Percentiles rank a stretch among this genome's conserved stretches.
Evolutionary conservation across 2,797 vertebrate species (phyloP).

Genomic region (Nothura maculosa): DNA sequence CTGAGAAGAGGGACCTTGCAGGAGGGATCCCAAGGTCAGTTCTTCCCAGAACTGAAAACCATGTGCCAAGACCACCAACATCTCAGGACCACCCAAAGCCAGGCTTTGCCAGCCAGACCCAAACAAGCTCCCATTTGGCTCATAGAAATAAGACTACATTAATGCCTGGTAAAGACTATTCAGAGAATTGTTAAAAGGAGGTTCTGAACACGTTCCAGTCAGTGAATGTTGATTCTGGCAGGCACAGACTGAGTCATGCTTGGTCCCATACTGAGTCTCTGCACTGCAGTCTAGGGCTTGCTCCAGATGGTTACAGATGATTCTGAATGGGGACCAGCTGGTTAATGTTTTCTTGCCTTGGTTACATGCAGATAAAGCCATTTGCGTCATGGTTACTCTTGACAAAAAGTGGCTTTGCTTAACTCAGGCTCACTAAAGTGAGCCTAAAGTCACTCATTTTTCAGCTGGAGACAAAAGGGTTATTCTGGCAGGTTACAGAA

Average conservation of each 20-base stretch:
- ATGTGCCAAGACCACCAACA: neutral
- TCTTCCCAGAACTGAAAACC: neutral
- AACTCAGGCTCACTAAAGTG: neutral
- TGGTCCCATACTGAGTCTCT: conserved; percentile 35
- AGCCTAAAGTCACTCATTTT: neutral
- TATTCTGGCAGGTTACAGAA: conserved; percentile 32
- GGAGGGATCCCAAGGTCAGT: neutral
- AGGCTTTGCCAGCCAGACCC: conserved; percentile 47
- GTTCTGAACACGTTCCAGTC: conserved; percentile 61
- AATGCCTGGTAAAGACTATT: conserved; percentile 20
- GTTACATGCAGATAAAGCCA: conserved; percentile 61
- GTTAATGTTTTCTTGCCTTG: conserved; percentile 72
- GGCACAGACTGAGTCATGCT: neutral
- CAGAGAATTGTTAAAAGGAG: conserved; percentile 46
- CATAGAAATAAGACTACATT: neutral
- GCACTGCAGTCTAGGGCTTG: conserved; percentile 33
- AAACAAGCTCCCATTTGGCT: neutral
- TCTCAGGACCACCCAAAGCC: neutral
- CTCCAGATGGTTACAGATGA: conserved; percentile 74
- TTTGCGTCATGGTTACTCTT: conserved; percentile 56
- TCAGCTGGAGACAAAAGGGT: conserved; percentile 39
- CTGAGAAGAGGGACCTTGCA: neutral
- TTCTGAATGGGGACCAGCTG: conserved; percentile 63
- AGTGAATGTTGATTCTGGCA: conserved; percentile 73
- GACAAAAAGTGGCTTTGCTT: neutral